Evolutionary conservation across 2,888 invertebrate species (phyloP).

Genomic region (Candidula unifasciata): DNA sequence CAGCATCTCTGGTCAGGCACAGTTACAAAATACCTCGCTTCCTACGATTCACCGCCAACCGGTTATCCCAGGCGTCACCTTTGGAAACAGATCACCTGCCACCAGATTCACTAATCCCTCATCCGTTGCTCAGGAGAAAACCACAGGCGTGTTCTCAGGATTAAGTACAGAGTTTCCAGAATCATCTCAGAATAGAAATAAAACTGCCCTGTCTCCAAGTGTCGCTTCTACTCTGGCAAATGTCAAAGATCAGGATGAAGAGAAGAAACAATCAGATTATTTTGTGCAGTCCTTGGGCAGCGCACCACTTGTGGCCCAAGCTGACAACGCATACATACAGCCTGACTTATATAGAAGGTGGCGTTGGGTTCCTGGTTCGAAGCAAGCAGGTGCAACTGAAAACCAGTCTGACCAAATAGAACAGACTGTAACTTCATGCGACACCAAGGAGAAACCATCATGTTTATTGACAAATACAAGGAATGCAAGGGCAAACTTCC

Average conservation of each 20-base stretch:
- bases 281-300: neutral
- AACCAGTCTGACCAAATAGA: no score
- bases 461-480: no score
- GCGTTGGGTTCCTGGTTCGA: no score
- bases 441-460: no score
- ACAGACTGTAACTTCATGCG: no score
- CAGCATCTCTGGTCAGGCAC: neutral
- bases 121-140: neutral
- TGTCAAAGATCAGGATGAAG: no score
- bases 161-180: slow-evolving; percentile 17
- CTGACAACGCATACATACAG: no score
- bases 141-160: slow-evolving; percentile 33
- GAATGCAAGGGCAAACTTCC: no score
- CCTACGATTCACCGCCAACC: neutral
- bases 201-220: neutral
- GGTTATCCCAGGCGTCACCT: neutral
- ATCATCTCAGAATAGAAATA: neutral
- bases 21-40: neutral
- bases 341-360: no score
- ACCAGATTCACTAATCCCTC: no score
- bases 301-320: neutral
- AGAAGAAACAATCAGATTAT: neutral
- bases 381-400: no score
- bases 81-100: no score
- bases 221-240: neutral